These are phyloP conservation scores for Cryptotermes secundus DNA, from an alignment of 1,140 invertebrate genomes.

Conservation along the genomic window DNA sequence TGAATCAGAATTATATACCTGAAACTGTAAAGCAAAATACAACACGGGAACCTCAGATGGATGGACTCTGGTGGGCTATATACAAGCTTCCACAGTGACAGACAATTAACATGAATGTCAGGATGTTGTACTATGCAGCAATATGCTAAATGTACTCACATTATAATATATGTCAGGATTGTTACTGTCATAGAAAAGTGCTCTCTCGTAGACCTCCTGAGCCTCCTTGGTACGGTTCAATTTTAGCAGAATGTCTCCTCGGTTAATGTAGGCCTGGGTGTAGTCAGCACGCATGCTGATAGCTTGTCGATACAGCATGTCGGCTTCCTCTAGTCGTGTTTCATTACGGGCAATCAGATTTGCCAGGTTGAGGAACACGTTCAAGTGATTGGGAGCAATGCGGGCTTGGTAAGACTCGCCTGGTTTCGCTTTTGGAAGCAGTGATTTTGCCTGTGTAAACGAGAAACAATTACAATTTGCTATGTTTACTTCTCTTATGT, in stretches of 20 bases:
- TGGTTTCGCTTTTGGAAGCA: constrained; percentile 86
- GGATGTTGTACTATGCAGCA: background rate
- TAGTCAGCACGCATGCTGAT: constrained; percentile 97
- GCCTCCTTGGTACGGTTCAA: constrained; percentile 93
- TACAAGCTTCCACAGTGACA: too few relatives aligned
- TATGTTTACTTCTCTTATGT: too few relatives aligned
- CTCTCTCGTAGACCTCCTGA: constrained; percentile 91
- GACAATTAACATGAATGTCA: too few relatives aligned
- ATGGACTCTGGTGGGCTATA: too few relatives aligned
- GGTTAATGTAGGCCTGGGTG: constrained; percentile 95
- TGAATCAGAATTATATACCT: too few relatives aligned
- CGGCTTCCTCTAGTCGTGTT: constrained; percentile 88
- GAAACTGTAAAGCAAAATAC: too few relatives aligned
- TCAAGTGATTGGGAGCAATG: constrained; percentile 94
- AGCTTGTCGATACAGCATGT: constrained; percentile 88
- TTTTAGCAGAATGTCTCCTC: constrained; percentile 94
- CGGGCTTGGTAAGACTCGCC: constrained; percentile 93
- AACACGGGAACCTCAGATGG: too few relatives aligned
- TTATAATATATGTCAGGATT: constrained; percentile 99
- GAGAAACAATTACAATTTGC: background rate
- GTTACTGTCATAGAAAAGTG: constrained; percentile 87
- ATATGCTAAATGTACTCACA: constrained; percentile 57
- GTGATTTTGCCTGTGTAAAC: constrained; percentile 68
- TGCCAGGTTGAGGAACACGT: constrained; percentile 93
- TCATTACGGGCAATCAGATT: constrained; percentile 93